Evolutionary conservation across 2,797 vertebrate species (phyloP).

Genomic region (Vespertilio murinus): DNA sequence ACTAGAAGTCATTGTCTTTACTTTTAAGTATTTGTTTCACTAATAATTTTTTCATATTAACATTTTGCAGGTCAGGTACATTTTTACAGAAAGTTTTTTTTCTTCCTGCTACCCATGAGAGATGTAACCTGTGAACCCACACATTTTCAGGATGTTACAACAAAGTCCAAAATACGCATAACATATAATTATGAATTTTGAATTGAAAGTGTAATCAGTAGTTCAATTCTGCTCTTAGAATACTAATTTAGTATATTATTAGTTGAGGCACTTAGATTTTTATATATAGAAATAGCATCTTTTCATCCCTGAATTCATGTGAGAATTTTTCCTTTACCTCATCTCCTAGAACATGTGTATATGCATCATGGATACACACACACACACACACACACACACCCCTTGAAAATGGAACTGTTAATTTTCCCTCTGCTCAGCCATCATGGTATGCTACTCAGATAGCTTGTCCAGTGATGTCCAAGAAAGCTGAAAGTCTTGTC

Average conservation of each 20-base stretch:
- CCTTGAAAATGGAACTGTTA: slow-evolving; percentile 7
- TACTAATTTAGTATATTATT: background rate
- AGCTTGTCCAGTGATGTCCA: slow-evolving; percentile 14
- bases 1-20: background rate
- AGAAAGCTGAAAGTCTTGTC: background rate
- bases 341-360: background rate
- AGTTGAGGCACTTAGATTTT: background rate
- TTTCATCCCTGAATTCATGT: slow-evolving; percentile 30
- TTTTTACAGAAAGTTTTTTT: slow-evolving; percentile 40
- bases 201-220: slow-evolving; percentile 20
- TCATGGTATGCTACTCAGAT: background rate
- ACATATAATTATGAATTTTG: slow-evolving; percentile 50
- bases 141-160: background rate
- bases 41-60: slow-evolving; percentile 9
- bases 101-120: background rate
- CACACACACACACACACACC: too few relatives aligned
- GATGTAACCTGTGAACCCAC: slow-evolving; percentile 22
- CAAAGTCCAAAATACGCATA: slow-evolving; percentile 30
- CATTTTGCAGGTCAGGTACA: background rate
- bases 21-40: slow-evolving; percentile 13
- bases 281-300: background rate
- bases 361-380: background rate
- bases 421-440: slow-evolving; percentile 31
- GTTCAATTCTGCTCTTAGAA: slow-evolving; percentile 7
- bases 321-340: slow-evolving; percentile 23